These are phyloP conservation scores for Lochmaea capreae DNA, from an alignment of 2,888 invertebrate genomes.

Conservation along the genomic window DNA sequence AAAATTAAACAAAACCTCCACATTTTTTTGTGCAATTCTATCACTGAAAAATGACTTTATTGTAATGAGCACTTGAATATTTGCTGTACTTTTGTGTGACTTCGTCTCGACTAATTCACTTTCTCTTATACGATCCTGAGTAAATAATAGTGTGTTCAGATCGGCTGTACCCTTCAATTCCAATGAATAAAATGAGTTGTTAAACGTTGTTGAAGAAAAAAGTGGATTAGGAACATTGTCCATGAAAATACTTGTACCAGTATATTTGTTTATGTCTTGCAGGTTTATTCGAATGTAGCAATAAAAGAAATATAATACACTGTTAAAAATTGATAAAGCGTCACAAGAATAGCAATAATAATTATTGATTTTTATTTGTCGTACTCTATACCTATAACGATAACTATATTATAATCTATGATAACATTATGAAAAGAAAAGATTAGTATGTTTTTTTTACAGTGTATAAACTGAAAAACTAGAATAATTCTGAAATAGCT, in stretches of 20 bases:
- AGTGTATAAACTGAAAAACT: too few relatives aligned
- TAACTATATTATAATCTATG: too few relatives aligned
- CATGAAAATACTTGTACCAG: slow-evolving; percentile 26
- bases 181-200: slow-evolving; percentile 23
- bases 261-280: slow-evolving; percentile 6
- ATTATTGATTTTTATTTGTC: neutral
- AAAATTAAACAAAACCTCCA: slow-evolving; percentile 33
- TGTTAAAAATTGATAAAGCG: neutral
- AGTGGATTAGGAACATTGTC: slow-evolving; percentile 34
- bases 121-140: slow-evolving; percentile 36
- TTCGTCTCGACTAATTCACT: slow-evolving; percentile 36
- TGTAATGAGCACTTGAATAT: slow-evolving; percentile 45
- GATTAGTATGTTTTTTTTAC: too few relatives aligned
- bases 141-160: slow-evolving; percentile 22
- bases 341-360: neutral
- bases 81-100: slow-evolving; percentile 53
- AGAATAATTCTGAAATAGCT: too few relatives aligned
- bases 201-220: slow-evolving; percentile 27
- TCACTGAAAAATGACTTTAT: slow-evolving; percentile 7
- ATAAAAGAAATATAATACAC: neutral
- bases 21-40: slow-evolving; percentile 17
- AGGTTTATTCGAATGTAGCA: neutral
- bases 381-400: too few relatives aligned
- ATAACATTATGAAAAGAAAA: too few relatives aligned
- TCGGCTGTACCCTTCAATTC: slow-evolving; percentile 28